Conservation (phyloP, 2,797 vertebrate species). For the Emydoidea blandingii region DNA sequence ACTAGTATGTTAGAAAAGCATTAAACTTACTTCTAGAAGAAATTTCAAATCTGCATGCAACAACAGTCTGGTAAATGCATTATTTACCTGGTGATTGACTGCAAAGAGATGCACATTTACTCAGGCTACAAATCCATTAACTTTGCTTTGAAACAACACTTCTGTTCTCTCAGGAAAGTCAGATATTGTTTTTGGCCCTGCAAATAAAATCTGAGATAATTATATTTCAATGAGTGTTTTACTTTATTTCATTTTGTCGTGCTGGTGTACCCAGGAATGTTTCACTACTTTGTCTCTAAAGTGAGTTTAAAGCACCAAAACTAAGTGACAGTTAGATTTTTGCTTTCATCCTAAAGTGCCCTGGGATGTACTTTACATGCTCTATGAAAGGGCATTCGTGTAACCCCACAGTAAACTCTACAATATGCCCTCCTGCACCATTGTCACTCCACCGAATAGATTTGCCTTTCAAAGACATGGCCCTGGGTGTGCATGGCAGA, state of each 20-base stretch:
- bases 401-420: not conserved
- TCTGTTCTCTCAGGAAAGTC: slow-evolving; percentile 35
- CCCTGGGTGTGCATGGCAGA: not conserved
- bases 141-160: slow-evolving; percentile 35
- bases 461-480: not conserved
- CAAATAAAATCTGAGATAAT: slow-evolving; percentile 37
- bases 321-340: not conserved
- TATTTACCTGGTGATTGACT: slow-evolving; percentile 35
- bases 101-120: slow-evolving; percentile 30
- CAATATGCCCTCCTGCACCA: not conserved
- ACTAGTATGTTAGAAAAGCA: not conserved
- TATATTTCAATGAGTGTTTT: slow-evolving; percentile 11
- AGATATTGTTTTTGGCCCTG: not conserved
- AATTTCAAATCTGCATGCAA: slow-evolving; percentile 17
- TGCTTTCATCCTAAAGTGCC: not conserved
- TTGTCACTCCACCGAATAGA: not conserved
- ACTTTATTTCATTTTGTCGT: slow-evolving; percentile 30
- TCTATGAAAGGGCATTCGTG: not conserved
- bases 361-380: not conserved
- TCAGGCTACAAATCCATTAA: slow-evolving; percentile 52
- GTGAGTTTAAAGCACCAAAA: slow-evolving; percentile 34
- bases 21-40: slow-evolving; percentile 45
- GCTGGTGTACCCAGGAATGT: not conserved
- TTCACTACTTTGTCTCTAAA: slow-evolving; percentile 46
- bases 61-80: slow-evolving; percentile 54